phyloP scores from a whole-genome alignment of 2,113 vertebrate species.

The Labeo catla region DNA sequence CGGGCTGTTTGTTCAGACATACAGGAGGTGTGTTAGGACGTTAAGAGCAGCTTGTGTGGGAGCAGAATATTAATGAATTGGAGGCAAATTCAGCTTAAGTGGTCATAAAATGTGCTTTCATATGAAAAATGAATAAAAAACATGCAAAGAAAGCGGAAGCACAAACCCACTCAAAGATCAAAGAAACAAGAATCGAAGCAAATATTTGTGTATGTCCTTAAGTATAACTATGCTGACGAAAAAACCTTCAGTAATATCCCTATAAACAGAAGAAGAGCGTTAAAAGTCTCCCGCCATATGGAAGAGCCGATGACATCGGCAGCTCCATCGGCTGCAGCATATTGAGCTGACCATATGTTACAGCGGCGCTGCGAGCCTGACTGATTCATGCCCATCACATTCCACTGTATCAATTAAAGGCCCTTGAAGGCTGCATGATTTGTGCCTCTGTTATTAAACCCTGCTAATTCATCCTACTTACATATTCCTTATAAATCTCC shows the following conservation, averaged over 20 bases:
- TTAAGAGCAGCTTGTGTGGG: constrained; percentile 36
- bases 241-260: not conserved
- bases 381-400: constrained; percentile 92
- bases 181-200: not conserved
- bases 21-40: not conserved
- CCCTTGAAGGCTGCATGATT: constrained; percentile 93
- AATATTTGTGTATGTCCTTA: not conserved
- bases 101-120: not conserved
- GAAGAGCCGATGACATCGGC: constrained; percentile 82
- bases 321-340: constrained; percentile 76
- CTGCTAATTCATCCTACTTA: constrained; percentile 96
- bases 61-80: constrained; percentile 25
- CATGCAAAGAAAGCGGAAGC: not conserved
- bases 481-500: constrained; percentile 96
- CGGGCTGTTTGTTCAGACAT: constrained; percentile 39
- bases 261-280: constrained; percentile 53
- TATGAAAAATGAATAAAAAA: not conserved
- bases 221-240: not conserved
- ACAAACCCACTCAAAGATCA: not conserved
- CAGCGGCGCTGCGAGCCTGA: constrained; percentile 83
- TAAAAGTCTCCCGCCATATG: constrained; percentile 77
- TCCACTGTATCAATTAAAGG: constrained; percentile 96
- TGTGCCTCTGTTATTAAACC: constrained; percentile 97
- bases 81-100: not conserved
- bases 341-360: constrained; percentile 92